A percentile compares a stretch with the other conserved stretches of the same genome.
These are phyloP conservation scores for Aphyosemion australe DNA, from an alignment of 2,113 vertebrate genomes.

Conservation along the genomic window DNA sequence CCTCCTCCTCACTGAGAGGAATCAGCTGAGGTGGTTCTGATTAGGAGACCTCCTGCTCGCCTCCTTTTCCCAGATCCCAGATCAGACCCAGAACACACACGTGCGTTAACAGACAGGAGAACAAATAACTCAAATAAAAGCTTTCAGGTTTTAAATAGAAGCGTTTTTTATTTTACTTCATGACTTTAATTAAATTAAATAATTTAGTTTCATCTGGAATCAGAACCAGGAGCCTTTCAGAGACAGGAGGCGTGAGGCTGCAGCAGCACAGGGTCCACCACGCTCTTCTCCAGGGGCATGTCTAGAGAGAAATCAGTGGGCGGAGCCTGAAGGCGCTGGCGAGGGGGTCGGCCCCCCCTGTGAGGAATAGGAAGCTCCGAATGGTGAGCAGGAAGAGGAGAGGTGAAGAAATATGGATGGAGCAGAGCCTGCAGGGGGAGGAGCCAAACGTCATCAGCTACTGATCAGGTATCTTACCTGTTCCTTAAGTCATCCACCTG, in stretches of 20 bases:
- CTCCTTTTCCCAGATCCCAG: no score
- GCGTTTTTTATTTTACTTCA: no score
- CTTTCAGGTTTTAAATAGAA: no score
- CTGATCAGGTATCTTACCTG: neutral
- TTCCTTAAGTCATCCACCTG: neutral
- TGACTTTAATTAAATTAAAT: no score
- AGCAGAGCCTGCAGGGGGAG: conserved; percentile 82
- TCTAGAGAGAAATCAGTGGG: conserved; percentile 83
- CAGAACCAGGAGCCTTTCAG: conserved; percentile 5
- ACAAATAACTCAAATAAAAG: no score
- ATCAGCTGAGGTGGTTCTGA: no score
- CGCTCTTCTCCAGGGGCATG: conserved; percentile 79
- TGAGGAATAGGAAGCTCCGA: conserved; percentile 88
- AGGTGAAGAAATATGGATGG: conserved; percentile 87
- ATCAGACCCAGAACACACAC: no score
- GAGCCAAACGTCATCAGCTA: neutral
- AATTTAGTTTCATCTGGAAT: no score
- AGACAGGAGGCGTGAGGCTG: conserved; percentile 61
- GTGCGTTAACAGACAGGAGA: no score
- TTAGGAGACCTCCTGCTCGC: no score
- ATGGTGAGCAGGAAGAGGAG: conserved; percentile 88
- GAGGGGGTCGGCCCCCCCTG: conserved; percentile 74
- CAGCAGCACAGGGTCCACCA: conserved; percentile 81
- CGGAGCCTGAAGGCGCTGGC: conserved; percentile 76
- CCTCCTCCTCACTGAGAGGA: no score